Conservation (phyloP, 2,113 vertebrate species). For the Gallinago paraguaiae region DNA sequence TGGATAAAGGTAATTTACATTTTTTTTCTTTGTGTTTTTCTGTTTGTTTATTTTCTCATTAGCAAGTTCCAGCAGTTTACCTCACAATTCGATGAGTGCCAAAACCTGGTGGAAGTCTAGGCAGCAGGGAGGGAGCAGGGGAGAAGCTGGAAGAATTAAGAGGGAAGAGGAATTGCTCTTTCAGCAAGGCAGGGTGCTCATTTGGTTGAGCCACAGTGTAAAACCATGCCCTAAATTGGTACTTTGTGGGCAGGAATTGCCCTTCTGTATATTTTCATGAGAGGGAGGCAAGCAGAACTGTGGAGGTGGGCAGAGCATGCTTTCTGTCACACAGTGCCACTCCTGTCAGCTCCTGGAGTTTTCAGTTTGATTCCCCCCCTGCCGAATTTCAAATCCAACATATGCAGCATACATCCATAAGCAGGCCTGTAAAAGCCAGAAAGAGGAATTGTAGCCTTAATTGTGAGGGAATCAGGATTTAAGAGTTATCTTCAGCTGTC, state of each 20-base stretch:
- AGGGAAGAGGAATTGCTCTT: background rate
- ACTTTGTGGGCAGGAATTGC: background rate
- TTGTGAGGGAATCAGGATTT: background rate
- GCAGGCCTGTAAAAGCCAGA: background rate
- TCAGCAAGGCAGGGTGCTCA: background rate
- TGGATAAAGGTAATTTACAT: background rate
- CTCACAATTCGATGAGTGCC: background rate
- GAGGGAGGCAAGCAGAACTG: background rate
- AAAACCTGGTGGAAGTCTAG: background rate
- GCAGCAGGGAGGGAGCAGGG: background rate
- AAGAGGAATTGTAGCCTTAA: background rate
- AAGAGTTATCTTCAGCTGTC: background rate
- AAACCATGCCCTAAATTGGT: slow-evolving; percentile 24
- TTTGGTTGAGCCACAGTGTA: background rate
- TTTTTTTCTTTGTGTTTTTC: background rate
- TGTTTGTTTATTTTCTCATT: background rate
- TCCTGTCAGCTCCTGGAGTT: background rate
- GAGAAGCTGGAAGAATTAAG: background rate
- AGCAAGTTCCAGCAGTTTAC: background rate
- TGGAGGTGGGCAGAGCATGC: background rate
- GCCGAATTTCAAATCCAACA: background rate
- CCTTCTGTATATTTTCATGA: background rate
- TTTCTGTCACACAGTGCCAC: background rate
- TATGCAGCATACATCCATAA: background rate
- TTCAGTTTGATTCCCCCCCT: background rate